Evolutionary conservation across 2,797 vertebrate species (phyloP).

Genomic region (Dicrostonyx torquatus): DNA sequence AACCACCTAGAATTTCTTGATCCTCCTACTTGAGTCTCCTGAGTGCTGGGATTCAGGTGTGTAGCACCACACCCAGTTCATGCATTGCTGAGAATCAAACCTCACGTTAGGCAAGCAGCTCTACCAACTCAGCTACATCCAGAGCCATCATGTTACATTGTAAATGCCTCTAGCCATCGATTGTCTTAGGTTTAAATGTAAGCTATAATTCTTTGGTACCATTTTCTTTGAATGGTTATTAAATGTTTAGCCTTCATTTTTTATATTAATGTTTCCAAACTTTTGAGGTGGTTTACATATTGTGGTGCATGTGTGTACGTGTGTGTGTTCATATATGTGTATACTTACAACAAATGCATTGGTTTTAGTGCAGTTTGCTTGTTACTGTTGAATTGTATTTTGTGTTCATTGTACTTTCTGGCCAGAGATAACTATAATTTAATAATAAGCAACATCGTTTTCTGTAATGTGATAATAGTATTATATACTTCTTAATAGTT

Average conservation of each 20-base stretch:
- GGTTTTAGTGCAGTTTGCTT: constrained; percentile 16
- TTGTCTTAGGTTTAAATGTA: constrained; percentile 52
- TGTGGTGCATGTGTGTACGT: not conserved
- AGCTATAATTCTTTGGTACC: not conserved
- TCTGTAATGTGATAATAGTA: not conserved
- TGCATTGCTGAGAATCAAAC: not conserved
- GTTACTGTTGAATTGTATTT: constrained; percentile 16
- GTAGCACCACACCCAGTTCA: not conserved
- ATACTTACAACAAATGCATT: not conserved
- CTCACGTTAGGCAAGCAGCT: not conserved
- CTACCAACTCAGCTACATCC: not conserved
- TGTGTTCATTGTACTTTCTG: constrained; percentile 44
- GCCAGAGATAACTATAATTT: constrained; percentile 23
- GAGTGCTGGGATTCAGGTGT: not conserved
- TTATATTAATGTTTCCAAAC: constrained; percentile 54
- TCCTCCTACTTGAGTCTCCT: not conserved
- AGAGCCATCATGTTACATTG: not conserved
- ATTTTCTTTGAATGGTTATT: constrained; percentile 30
- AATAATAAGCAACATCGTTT: constrained; percentile 16
- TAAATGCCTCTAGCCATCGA: constrained; percentile 30
- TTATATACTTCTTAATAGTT: not conserved
- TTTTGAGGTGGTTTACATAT: constrained; percentile 43
- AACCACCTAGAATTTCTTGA: not conserved
- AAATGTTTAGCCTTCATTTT: constrained; percentile 21
- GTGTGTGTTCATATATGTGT: not conserved